phyloP scores from a whole-genome alignment of 30 jellyfish, hydroid and myxozoan species.

The Pseudorhiza aurosa region DNA sequence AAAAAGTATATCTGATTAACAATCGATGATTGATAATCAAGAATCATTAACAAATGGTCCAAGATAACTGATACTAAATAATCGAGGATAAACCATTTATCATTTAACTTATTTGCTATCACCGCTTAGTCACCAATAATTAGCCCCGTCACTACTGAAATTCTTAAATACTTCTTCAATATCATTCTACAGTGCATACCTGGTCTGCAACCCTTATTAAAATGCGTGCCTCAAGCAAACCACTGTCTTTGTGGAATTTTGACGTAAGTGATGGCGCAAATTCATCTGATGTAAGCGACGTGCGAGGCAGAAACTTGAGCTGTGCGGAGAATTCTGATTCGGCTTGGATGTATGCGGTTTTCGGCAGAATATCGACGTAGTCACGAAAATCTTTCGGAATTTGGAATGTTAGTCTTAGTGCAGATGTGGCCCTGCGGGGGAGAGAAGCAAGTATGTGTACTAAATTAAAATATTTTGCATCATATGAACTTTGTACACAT shows the following conservation, averaged over 20 bases:
- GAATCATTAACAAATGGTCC: no score
- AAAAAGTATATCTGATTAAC: no score
- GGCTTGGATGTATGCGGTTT: slow-evolving; percentile 95
- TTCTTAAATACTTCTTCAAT: no score
- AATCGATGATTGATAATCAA: no score
- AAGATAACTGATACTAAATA: no score
- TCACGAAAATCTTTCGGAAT: slow-evolving; percentile 87
- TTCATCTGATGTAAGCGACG: slow-evolving; percentile 71
- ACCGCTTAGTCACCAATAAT: no score
- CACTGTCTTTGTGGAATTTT: slow-evolving; percentile 39
- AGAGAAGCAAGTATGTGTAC: no score
- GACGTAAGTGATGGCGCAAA: not conserved
- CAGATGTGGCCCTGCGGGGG: slow-evolving; percentile 90
- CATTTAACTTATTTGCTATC: no score
- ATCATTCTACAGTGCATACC: no score
- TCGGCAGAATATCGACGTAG: slow-evolving; percentile 88
- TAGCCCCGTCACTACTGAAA: no score
- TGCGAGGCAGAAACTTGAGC: slow-evolving; percentile 90
- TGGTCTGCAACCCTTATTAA: slow-evolving; percentile 95
- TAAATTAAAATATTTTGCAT: not conserved
- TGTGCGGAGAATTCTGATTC: slow-evolving; percentile 98
- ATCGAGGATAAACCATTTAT: no score
- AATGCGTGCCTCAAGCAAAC: slow-evolving; percentile 77
- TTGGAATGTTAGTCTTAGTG: slow-evolving; percentile 90
- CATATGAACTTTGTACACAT: no score